Conservation (phyloP, 2,797 vertebrate species). For the Trachops cirrhosus region DNA sequence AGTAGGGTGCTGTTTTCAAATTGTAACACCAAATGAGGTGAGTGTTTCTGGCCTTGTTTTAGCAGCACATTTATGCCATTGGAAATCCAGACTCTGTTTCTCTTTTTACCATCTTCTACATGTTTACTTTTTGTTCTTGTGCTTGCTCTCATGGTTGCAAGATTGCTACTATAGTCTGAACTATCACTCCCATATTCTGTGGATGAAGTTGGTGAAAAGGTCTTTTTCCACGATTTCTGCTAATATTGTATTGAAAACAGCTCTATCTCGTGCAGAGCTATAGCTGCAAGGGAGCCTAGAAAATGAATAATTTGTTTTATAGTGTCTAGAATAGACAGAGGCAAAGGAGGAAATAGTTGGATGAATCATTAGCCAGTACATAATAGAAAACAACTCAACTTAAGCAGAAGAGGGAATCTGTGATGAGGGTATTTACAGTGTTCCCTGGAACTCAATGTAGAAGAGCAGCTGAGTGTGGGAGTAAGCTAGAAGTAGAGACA, state of each 20-base stretch:
- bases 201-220: not conserved
- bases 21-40: not conserved
- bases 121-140: not conserved
- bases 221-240: not conserved
- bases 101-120: not conserved
- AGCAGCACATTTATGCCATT: not conserved
- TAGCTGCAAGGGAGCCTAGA: not conserved
- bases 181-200: not conserved
- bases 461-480: not conserved
- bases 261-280: not conserved
- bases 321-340: not conserved
- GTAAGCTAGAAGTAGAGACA: not conserved
- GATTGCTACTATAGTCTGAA: not conserved
- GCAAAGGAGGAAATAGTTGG: not conserved
- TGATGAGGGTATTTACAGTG: accelerated
- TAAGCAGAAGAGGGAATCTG: not conserved
- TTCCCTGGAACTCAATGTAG: not conserved
- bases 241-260: not conserved
- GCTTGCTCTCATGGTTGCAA: not conserved
- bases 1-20: not conserved
- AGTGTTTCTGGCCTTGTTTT: not conserved
- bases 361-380: not conserved
- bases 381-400: not conserved
- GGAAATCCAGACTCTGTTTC: not conserved
- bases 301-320: not conserved